Percentiles rank a stretch among this genome's conserved stretches.
These are phyloP conservation scores for Druon quercuslanigerum DNA, from an alignment of 1,140 invertebrate genomes.

Conservation along the genomic window DNA sequence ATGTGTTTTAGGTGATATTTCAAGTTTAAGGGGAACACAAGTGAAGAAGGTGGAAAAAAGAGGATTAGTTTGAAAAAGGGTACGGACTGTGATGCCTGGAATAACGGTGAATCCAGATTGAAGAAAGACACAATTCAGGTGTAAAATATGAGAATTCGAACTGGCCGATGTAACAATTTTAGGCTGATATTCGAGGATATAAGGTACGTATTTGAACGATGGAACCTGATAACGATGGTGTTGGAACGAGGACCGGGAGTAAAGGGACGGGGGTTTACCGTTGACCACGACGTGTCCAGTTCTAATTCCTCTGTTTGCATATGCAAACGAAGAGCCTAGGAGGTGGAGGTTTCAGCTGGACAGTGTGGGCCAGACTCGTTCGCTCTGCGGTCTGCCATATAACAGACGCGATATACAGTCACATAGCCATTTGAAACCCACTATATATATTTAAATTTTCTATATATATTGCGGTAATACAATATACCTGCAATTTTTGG, in stretches of 20 bases:
- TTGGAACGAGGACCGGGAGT: background rate
- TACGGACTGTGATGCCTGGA: no score
- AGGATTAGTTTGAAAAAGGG: no score
- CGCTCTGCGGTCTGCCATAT: constrained; percentile 19
- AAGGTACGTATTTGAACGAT: background rate
- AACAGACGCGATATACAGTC: constrained; percentile 14
- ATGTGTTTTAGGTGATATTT: no score
- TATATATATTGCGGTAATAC: background rate
- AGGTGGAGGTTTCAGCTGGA: constrained; percentile 24
- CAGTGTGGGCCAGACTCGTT: constrained; percentile 8
- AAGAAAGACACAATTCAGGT: no score
- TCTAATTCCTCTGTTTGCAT: constrained; percentile 64
- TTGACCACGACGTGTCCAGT: constrained; percentile 45
- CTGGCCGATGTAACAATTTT: no score
- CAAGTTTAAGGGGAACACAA: no score
- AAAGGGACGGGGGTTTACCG: constrained; percentile 14
- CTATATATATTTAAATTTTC: background rate
- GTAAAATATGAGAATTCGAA: no score
- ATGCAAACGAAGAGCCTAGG: constrained; percentile 61
- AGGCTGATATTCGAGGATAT: background rate
- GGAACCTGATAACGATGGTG: background rate
- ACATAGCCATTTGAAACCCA: background rate
- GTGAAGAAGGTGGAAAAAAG: no score
- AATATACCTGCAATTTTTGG: background rate
- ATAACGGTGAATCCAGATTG: no score